Evolutionary conservation across 2,113 vertebrate genomes (phyloP).

Genomic region (Mastomys natalensis): DNA sequence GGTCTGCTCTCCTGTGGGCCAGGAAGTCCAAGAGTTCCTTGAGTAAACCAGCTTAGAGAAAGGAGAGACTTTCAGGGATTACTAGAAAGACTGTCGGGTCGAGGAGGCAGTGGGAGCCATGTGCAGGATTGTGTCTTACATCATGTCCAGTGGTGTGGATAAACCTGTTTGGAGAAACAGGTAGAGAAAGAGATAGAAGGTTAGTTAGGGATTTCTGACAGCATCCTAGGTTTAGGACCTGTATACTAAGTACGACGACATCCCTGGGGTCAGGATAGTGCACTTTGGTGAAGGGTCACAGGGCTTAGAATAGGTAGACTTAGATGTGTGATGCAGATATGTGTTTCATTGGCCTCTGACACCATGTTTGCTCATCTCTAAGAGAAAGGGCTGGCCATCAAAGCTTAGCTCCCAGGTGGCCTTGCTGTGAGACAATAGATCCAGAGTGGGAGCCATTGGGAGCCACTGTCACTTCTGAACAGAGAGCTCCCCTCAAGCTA

Average conservation of each 20-base stretch:
- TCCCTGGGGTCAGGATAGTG: background rate
- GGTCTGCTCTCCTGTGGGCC: background rate
- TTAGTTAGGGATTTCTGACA: background rate
- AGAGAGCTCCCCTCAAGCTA: background rate
- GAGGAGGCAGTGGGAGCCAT: background rate
- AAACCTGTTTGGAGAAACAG: background rate
- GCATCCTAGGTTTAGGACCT: background rate
- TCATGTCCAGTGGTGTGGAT: too few relatives aligned
- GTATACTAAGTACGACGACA: background rate
- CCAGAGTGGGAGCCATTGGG: fast-evolving
- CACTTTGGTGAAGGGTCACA: background rate
- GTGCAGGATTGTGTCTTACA: background rate
- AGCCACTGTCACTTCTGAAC: background rate
- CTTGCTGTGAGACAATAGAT: background rate
- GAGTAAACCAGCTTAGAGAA: background rate
- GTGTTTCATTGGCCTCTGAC: background rate
- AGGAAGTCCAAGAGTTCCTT: background rate
- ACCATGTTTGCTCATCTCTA: background rate
- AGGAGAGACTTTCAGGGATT: background rate
- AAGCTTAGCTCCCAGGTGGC: background rate
- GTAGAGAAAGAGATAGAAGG: background rate
- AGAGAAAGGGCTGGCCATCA: too few relatives aligned
- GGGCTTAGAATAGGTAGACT: background rate
- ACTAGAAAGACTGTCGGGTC: background rate
- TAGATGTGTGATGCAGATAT: background rate